These are phyloP conservation scores for Erethizon dorsatum DNA, from an alignment of 2,797 vertebrate genomes.

Conservation along the genomic window DNA sequence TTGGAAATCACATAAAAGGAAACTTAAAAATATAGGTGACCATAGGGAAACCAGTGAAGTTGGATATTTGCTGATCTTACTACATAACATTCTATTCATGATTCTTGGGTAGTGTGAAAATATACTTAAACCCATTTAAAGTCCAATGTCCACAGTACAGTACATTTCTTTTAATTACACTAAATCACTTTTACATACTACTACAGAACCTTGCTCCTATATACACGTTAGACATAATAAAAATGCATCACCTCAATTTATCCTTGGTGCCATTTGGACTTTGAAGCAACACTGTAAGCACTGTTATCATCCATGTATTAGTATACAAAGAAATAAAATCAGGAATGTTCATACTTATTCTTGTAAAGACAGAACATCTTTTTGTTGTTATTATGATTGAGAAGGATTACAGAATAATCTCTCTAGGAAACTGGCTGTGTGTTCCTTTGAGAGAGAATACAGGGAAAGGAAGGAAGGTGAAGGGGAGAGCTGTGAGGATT, in stretches of 20 bases:
- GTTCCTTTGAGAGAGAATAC: slow-evolving; percentile 2
- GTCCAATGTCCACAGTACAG: neutral
- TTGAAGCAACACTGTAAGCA: slow-evolving; percentile 51
- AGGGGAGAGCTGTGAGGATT: neutral
- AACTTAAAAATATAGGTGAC: slow-evolving; percentile 14
- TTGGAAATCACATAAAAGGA: slow-evolving; percentile 53
- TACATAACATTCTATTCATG: neutral
- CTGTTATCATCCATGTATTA: neutral
- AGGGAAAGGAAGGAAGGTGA: neutral
- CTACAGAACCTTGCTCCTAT: neutral
- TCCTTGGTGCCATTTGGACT: slow-evolving; percentile 6
- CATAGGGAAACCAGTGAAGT: neutral
- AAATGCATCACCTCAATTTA: neutral
- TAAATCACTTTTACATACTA: neutral
- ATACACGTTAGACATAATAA: neutral
- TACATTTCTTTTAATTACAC: slow-evolving; percentile 35
- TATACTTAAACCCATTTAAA: neutral
- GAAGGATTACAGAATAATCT: slow-evolving; percentile 44
- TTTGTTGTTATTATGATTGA: slow-evolving; percentile 41
- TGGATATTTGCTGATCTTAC: neutral
- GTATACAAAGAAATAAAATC: neutral
- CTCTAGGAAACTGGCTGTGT: slow-evolving; percentile 26
- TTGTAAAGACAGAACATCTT: slow-evolving; percentile 62
- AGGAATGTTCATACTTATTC: slow-evolving; percentile 60
- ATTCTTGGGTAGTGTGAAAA: neutral